Base-by-base conservation (phyloP, 2,113 vertebrate species). In the Lutjanus erythropterus region DNA sequence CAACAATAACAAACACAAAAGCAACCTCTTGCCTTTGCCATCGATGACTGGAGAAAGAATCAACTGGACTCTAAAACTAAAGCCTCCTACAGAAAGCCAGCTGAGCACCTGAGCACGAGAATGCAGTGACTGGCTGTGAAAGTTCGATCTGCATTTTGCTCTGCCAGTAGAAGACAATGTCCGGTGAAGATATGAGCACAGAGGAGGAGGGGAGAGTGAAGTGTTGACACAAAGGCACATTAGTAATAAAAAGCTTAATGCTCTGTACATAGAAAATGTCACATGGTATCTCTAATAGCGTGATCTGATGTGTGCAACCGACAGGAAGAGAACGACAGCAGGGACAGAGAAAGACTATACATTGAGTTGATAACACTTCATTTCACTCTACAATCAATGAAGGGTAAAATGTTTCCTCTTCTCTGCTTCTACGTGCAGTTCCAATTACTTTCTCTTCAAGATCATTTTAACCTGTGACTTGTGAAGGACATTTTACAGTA, bases 1-100 rank as follows among this genome's bases (percentile, higher is more conserved):
- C 76, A 83, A 88, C 79, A 87, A 78, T 79, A 79, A 75, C 35
- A 79, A 59, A 78, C 58, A 75, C 67, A 89, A 65, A 74, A 55
- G 73, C 71, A 25, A 53, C 49, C 60, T 65, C 58, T 49, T 69
- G 73, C 77, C 31, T 69, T 82, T 60, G 39, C 58, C 33, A 42
- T 75, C 64, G 44, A 66, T 35, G 67, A 77, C 75, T 70, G 37
- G 35, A 82, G 46, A 69, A 67, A 66, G 56, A 75, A 64, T 71
- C 6, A 52, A 75, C 52, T 49, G 35, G 21, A 19, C 61, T 53
- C 49, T 81, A 3, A 12, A 75, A 66, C 41, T 35, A 47, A n/a
- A 77, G 58, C 14, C 31, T 59, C 41, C 46, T 42, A 35, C 53
- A 75, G 67, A 49, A 73, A 78, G 23, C 58, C 23, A 83, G 73